Conservation (phyloP, 2,113 vertebrate species). For the Mesembrinibis cayennensis region DNA sequence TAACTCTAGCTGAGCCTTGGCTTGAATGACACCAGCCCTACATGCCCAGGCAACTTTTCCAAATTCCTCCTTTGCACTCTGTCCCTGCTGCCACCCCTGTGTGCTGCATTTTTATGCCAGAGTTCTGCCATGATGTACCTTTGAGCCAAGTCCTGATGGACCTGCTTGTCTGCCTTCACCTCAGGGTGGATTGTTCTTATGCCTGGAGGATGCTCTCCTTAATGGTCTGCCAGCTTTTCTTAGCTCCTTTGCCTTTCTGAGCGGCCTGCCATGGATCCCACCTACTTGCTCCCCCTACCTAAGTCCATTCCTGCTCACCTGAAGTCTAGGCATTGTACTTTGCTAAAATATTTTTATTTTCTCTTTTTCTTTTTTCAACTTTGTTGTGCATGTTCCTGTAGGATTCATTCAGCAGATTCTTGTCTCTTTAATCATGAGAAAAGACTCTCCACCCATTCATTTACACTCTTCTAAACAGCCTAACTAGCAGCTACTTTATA, state of each 20-base stretch:
- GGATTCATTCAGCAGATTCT: not conserved
- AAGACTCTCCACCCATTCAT: not conserved
- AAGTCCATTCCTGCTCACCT: not conserved
- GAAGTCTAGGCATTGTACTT: not conserved
- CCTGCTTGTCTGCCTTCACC: not conserved
- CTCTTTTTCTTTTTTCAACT: not conserved
- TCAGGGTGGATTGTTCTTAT: not conserved
- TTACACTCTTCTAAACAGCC: not conserved
- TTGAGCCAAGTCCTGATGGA: not conserved
- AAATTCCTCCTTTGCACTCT: not conserved
- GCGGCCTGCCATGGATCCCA: not conserved
- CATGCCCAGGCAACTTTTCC: not conserved
- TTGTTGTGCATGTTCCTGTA: not conserved
- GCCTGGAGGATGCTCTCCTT: not conserved
- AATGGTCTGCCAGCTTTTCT: not conserved
- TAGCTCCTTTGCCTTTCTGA: not conserved
- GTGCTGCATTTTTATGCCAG: not conserved
- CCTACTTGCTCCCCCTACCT: not conserved
- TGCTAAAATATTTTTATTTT: not conserved
- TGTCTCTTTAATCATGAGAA: not conserved
- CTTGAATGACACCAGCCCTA: not conserved
- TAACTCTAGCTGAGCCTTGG: not conserved
- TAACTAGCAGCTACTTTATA: not conserved
- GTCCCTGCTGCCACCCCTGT: not conserved
- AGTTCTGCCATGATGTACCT: not conserved